Percentiles rank a stretch among this genome's conserved stretches.
Conservation (phyloP, 2,888 invertebrate species). For the Melanchra persicariae region DNA sequence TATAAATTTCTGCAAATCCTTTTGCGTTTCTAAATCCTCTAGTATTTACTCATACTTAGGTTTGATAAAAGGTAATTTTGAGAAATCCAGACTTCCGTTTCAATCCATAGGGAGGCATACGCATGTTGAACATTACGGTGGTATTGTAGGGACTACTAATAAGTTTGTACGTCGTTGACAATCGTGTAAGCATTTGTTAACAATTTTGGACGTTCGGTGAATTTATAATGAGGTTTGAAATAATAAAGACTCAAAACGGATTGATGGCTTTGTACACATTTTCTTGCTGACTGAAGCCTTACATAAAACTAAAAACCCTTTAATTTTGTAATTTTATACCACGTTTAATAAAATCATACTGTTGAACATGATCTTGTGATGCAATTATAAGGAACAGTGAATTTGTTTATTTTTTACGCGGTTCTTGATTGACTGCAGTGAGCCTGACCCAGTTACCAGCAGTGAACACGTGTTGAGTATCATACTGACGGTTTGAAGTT, state of each 20-base stretch:
- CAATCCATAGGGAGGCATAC: slow-evolving; percentile 3
- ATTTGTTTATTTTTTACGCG: slow-evolving; percentile 81
- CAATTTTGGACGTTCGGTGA: slow-evolving; percentile 57
- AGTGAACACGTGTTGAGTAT: slow-evolving; percentile 80
- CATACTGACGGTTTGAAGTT: slow-evolving; percentile 66
- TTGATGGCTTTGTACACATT: not conserved
- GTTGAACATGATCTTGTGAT: slow-evolving; percentile 38
- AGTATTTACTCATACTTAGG: slow-evolving; percentile 28
- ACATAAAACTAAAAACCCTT: not conserved
- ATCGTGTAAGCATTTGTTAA: slow-evolving; percentile 58
- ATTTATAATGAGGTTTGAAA: slow-evolving; percentile 44
- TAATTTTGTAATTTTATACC: not conserved
- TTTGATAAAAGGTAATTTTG: slow-evolving; percentile 24
- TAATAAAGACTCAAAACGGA: slow-evolving; percentile 6
- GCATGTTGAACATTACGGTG: slow-evolving; percentile 25
- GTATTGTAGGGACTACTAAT: slow-evolving; percentile 54
- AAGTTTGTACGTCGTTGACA: slow-evolving; percentile 39
- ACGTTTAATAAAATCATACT: slow-evolving; percentile 9
- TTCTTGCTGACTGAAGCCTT: not conserved
- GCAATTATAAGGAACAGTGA: slow-evolving; percentile 64
- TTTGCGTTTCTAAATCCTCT: slow-evolving; percentile 38
- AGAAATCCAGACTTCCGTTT: slow-evolving; percentile 43
- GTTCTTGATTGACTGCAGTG: slow-evolving; percentile 82
- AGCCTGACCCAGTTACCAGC: slow-evolving; percentile 79
- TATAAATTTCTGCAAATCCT: slow-evolving; percentile 76